Evolutionary conservation across 1,140 invertebrate species (phyloP).

Genomic region (Cydia amplana): DNA sequence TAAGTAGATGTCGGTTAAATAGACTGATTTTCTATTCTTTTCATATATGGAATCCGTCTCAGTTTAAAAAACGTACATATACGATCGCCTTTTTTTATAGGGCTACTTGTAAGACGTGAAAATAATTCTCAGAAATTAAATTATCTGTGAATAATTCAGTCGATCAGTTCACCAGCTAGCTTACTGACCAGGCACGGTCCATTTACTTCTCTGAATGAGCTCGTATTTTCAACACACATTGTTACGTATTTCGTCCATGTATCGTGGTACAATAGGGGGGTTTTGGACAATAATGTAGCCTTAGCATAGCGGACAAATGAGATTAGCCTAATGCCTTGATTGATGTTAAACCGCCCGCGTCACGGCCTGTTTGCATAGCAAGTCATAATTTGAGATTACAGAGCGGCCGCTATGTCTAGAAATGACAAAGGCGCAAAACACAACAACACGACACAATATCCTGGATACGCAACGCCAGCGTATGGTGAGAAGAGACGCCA

Average conservation of each 20-base stretch:
- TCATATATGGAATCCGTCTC: no score
- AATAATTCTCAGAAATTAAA: background rate
- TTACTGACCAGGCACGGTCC: background rate
- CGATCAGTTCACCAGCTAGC: background rate
- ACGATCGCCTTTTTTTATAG: background rate
- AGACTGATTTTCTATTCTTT: no score
- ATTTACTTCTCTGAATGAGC: background rate
- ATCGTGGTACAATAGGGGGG: constrained; percentile 41
- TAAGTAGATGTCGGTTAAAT: no score
- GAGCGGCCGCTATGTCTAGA: background rate
- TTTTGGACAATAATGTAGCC: constrained; percentile 44
- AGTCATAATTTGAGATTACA: constrained; percentile 44
- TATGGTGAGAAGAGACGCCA: no score
- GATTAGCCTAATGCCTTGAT: constrained; percentile 72
- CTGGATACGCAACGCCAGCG: no score
- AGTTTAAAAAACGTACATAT: no score
- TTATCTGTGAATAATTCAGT: background rate
- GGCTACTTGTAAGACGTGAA: background rate
- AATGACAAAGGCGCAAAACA: constrained; percentile 11
- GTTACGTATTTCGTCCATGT: constrained; percentile 36
- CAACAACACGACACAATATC: background rate
- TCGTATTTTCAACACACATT: constrained; percentile 5
- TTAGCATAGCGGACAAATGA: constrained; percentile 55
- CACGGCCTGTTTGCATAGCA: constrained; percentile 53
- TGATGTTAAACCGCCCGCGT: constrained; percentile 61